phyloP scores from a whole-genome alignment of 2,113 vertebrate species.

The Macquaria ambigua region DNA sequence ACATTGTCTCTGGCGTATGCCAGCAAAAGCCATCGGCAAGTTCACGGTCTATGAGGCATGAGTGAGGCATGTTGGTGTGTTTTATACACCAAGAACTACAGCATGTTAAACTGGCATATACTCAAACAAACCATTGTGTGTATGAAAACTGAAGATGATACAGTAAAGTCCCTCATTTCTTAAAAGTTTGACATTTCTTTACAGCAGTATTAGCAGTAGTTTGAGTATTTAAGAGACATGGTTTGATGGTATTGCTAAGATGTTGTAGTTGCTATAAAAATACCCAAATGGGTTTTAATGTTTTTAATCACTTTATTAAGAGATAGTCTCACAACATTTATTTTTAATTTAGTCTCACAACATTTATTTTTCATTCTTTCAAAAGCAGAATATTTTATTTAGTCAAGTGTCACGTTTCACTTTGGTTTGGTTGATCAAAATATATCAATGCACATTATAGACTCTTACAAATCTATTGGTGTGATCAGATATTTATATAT shows the following conservation, averaged over 20 bases:
- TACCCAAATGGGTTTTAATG: background rate
- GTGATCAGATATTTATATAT: background rate
- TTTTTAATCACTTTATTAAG: background rate
- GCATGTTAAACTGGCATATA: background rate
- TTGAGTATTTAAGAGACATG: background rate
- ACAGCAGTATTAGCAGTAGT: background rate
- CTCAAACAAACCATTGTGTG: background rate
- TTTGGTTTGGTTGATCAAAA: background rate
- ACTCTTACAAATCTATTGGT: background rate
- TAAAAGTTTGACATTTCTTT: background rate
- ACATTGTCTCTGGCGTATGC: slow-evolving; percentile 6
- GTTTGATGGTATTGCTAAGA: background rate
- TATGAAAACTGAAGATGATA: background rate
- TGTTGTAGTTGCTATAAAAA: background rate
- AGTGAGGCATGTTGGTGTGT: slow-evolving; percentile 3
- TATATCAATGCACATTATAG: background rate
- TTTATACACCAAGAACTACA: background rate
- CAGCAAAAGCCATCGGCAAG: background rate
- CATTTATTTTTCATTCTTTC: background rate
- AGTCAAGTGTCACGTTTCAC: background rate
- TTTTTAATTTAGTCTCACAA: too few species aligned
- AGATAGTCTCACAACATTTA: background rate
- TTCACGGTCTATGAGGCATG: slow-evolving; percentile 15
- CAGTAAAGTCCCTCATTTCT: background rate
- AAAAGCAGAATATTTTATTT: background rate